A percentile compares a stretch with the other conserved stretches of the same genome.
Evolutionary conservation across 2,888 invertebrate species (phyloP).

Genomic region (Spisula solida): DNA sequence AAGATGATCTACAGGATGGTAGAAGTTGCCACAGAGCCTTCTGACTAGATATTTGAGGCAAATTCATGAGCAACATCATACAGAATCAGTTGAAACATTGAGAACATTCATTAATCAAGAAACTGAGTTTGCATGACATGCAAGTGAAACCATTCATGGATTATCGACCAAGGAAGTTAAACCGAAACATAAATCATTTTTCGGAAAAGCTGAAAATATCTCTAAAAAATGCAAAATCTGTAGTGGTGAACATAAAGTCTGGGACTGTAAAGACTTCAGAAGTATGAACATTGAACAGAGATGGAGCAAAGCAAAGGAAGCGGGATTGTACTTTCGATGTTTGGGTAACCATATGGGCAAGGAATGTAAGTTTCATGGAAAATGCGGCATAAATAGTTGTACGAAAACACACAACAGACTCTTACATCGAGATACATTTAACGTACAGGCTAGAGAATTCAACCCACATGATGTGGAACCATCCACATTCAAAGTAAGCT

Average conservation of each 20-base stretch:
- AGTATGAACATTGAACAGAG: slow-evolving; percentile 31
- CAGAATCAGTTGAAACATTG: no score
- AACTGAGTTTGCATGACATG: no score
- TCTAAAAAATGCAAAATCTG: not conserved
- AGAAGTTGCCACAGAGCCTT: not conserved
- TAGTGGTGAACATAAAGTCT: slow-evolving; percentile 36
- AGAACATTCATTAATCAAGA: no score
- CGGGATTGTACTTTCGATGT: slow-evolving; percentile 49
- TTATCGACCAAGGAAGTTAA: no score
- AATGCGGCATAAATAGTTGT: slow-evolving; percentile 40
- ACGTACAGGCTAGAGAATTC: not conserved
- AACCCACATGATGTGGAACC: not conserved
- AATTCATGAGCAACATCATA: no score
- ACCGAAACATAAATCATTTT: no score
- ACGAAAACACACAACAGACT: slow-evolving; percentile 41
- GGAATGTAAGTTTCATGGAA: slow-evolving; percentile 10
- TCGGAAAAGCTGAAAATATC: no score
- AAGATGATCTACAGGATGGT: slow-evolving; percentile 45
- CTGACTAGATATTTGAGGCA: not conserved
- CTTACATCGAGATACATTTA: slow-evolving; percentile 20
- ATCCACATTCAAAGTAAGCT: not conserved
- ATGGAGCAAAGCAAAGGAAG: slow-evolving; percentile 49
- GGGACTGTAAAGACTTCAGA: slow-evolving; percentile 27
- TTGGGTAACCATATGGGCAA: slow-evolving; percentile 41
- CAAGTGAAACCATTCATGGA: no score